Conservation (phyloP, 2,888 invertebrate genomes). For the Tetragnatha montana region DNA sequence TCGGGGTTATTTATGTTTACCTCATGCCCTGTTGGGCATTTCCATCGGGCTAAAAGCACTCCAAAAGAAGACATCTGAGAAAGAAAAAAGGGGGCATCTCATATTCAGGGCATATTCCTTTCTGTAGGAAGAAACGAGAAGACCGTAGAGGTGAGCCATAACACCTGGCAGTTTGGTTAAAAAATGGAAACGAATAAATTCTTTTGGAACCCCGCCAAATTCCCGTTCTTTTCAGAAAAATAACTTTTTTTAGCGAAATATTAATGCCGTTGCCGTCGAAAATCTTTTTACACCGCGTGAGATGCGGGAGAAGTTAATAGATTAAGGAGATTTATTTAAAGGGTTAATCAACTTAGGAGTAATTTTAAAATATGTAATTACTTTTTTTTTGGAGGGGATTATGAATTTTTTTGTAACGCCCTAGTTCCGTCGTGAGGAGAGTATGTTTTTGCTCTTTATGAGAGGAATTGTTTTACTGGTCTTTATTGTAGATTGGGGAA, state of each 20-base stretch:
- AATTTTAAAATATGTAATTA: conserved; percentile 9
- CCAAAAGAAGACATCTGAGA: conserved; percentile 20
- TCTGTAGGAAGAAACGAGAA: conserved; percentile 20
- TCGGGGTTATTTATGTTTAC: background rate
- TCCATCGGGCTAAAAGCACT: conserved; percentile 12
- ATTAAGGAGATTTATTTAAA: conserved; percentile 15
- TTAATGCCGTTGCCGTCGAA: conserved; percentile 28
- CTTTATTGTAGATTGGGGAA: background rate
- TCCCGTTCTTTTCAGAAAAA: conserved; percentile 1
- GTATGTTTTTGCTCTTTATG: background rate
- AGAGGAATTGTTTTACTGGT: background rate
- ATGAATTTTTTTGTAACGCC: background rate
- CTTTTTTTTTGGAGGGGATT: background rate
- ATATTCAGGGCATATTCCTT: conserved; percentile 19
- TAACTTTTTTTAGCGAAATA: conserved; percentile 26
- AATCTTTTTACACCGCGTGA: background rate
- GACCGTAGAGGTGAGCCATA: conserved; percentile 43
- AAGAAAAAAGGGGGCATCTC: background rate
- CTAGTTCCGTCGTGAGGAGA: background rate
- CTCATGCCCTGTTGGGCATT: background rate
- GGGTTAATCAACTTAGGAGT: conserved; percentile 1
- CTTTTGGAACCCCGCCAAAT: conserved; percentile 33
- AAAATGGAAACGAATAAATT: background rate
- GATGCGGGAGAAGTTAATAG: conserved; percentile 14
- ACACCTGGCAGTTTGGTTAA: conserved; percentile 43